phyloP scores from a whole-genome alignment of 2,888 invertebrate species.

The Zootermopsis nevadensis region DNA sequence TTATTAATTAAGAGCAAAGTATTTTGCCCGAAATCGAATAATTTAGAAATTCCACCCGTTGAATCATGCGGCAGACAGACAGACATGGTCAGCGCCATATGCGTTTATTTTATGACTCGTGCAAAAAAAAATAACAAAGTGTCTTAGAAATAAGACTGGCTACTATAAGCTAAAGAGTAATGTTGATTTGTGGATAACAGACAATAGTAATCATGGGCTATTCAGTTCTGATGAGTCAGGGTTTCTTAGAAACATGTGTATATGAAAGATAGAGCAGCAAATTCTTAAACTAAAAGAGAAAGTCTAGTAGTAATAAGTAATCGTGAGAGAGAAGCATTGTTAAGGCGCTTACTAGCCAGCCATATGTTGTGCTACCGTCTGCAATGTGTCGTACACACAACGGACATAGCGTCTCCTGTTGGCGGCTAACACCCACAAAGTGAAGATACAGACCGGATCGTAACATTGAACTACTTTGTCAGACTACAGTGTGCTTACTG shows the following conservation, averaged over 20 bases:
- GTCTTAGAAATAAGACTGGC: too few relatives aligned
- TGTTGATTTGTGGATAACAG: slow-evolving; percentile 1
- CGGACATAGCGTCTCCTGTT: neutral
- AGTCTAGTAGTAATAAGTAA: neutral
- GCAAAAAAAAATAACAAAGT: too few relatives aligned
- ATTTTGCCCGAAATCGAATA: too few relatives aligned
- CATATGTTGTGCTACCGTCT: neutral
- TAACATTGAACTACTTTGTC: too few relatives aligned
- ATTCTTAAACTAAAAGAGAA: neutral
- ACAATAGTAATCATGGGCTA: neutral
- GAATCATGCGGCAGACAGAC: too few relatives aligned
- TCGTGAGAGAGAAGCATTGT: slow-evolving; percentile 4
- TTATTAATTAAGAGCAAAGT: too few relatives aligned
- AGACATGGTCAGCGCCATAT: too few relatives aligned
- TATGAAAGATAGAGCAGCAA: neutral
- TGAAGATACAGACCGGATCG: too few relatives aligned
- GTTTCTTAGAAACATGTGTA: neutral
- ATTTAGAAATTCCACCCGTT: too few relatives aligned
- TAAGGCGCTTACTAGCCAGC: neutral
- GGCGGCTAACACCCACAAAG: neutral
- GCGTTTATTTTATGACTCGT: too few relatives aligned
- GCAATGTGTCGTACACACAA: neutral
- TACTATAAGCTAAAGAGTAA: neutral
- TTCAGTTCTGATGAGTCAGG: neutral
- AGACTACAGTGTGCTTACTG: too few relatives aligned